Percentiles rank a stretch among this genome's conserved stretches.
phyloP scores from a whole-genome alignment of 1,140 invertebrate species.

The Eumeta japonica region DNA sequence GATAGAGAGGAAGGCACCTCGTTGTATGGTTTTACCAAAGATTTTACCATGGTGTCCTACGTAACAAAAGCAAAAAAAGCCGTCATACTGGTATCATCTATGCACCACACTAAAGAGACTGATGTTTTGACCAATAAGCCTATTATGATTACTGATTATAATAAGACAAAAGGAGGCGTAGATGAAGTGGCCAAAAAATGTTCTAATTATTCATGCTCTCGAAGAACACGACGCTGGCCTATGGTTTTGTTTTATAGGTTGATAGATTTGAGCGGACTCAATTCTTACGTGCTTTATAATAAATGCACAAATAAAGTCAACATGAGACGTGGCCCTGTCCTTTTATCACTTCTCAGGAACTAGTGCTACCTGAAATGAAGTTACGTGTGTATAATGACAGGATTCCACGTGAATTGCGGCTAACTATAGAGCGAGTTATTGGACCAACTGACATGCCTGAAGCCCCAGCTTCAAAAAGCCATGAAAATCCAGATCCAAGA shows the following conservation, averaged over 20 bases:
- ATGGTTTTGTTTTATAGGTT: slow-evolving; percentile 30
- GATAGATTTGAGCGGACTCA: slow-evolving; percentile 27
- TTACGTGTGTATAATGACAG: neutral
- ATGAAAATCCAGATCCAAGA: neutral
- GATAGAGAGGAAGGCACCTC: slow-evolving; percentile 13
- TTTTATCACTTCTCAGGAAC: too few relatives aligned
- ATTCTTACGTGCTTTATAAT: slow-evolving; percentile 17
- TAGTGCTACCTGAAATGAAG: slow-evolving; percentile 10
- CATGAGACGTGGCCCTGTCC: too few relatives aligned
- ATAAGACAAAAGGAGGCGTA: slow-evolving; percentile 43
- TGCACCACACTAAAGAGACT: slow-evolving; percentile 20
- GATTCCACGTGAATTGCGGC: slow-evolving; percentile 1
- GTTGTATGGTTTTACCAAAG: slow-evolving; percentile 25
- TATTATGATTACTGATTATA: slow-evolving; percentile 39
- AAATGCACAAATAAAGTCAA: slow-evolving; percentile 13
- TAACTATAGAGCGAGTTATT: slow-evolving; percentile 1
- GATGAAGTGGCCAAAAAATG: slow-evolving; percentile 41
- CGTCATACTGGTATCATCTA: slow-evolving; percentile 24
- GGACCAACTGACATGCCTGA: neutral
- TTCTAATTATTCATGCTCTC: slow-evolving; percentile 27
- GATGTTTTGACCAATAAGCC: slow-evolving; percentile 29
- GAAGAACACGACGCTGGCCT: slow-evolving; percentile 36
- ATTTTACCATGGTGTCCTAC: slow-evolving; percentile 24
- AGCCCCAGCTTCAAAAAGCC: neutral
- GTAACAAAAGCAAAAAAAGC: slow-evolving; percentile 22